Evolutionary conservation across 2,797 vertebrate genomes (phyloP).

Genomic region (Micrastur ruficollis): DNA sequence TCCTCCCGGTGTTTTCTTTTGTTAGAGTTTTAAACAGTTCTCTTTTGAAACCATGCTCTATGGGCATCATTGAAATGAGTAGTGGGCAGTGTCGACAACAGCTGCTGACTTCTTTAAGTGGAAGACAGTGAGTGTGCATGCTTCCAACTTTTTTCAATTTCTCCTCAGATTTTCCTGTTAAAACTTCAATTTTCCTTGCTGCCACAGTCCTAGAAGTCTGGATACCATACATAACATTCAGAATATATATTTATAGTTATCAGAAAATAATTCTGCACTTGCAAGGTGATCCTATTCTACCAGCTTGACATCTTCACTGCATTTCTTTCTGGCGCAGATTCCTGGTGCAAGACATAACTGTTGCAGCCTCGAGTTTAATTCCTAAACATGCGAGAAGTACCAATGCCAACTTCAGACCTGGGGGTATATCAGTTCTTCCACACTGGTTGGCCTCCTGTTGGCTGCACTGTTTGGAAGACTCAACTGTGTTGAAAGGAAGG

Average conservation of each 20-base stretch:
- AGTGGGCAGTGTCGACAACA: not conserved
- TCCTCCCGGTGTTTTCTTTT: not conserved
- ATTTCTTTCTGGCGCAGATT: not conserved
- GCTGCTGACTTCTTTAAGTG: not conserved
- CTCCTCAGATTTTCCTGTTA: not conserved
- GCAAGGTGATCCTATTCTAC: not conserved
- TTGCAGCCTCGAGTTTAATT: not conserved
- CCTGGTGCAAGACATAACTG: not conserved
- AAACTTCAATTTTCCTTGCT: not conserved
- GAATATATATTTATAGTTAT: not conserved
- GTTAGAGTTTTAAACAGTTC: not conserved
- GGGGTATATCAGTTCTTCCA: not conserved
- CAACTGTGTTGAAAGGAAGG: not conserved
- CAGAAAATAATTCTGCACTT: not conserved
- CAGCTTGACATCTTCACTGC: not conserved
- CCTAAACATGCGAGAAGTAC: not conserved
- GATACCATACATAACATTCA: not conserved
- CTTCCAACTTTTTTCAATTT: not conserved
- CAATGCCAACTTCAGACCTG: fast-evolving
- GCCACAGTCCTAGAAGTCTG: not conserved
- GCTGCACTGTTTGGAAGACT: not conserved
- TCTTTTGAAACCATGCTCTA: not conserved
- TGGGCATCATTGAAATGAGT: not conserved
- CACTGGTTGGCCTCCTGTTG: not conserved
- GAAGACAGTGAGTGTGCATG: not conserved